phyloP scores from a whole-genome alignment of 2,888 invertebrate genomes.

The Amphipyra tragopoginis region DNA sequence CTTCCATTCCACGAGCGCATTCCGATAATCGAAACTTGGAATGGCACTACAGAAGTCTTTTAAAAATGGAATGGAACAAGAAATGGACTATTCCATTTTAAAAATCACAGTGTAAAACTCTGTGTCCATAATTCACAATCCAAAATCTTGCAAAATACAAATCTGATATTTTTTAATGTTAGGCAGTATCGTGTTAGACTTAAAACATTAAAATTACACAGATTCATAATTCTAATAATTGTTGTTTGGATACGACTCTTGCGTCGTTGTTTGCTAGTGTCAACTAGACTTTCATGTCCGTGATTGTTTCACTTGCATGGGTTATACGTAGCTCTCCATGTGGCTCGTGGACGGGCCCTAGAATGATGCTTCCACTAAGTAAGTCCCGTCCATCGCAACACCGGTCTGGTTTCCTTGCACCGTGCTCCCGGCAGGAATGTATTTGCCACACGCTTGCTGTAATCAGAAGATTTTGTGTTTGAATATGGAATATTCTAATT shows the following conservation, averaged over 20 bases:
- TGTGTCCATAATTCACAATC: conserved; percentile 63
- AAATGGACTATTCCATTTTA: conserved; percentile 64
- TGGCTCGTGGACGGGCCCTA: conserved; percentile 87
- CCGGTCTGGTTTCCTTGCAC: conserved; percentile 95
- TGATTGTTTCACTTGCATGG: conserved; percentile 56
- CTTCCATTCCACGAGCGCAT: conserved; percentile 56
- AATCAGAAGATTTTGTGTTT: conserved; percentile 65
- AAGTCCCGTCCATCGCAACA: conserved; percentile 95
- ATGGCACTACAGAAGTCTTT: conserved; percentile 62
- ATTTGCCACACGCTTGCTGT: conserved; percentile 96
- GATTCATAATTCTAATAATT: conserved; percentile 83
- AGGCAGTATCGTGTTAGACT: conserved; percentile 87
- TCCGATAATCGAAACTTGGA: conserved; percentile 54
- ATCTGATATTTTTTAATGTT: conserved; percentile 78
- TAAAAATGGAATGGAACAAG: conserved; percentile 64
- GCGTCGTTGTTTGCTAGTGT: conserved; percentile 49
- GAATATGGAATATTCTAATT: conserved; percentile 12
- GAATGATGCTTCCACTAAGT: conserved; percentile 96
- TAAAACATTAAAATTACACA: conserved; percentile 77
- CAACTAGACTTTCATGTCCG: conserved; percentile 57
- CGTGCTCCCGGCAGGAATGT: conserved; percentile 95
- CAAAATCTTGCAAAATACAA: conserved; percentile 65
- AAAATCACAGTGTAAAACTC: conserved; percentile 62
- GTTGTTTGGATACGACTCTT: conserved; percentile 64
- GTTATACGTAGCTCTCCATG: conserved; percentile 83